Evolutionary conservation across 2,888 invertebrate species (phyloP).

Genomic region (Tetheella fluctuosa): DNA sequence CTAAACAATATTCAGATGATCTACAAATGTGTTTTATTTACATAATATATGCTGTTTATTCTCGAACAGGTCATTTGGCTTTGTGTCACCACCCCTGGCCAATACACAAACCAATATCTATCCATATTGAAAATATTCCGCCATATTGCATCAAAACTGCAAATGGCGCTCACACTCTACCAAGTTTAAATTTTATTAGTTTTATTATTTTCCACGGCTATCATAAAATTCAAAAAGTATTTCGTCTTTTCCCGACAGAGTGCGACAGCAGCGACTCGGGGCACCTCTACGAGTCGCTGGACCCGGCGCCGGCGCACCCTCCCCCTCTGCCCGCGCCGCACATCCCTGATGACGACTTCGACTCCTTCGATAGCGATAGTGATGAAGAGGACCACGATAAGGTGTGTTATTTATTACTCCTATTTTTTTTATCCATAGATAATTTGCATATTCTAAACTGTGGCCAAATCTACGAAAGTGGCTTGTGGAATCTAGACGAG

Average conservation of each 20-base stretch:
- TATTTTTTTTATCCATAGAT: background rate
- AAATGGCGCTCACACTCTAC: too few relatives aligned
- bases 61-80: background rate
- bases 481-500: too few relatives aligned
- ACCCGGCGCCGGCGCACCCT: conserved; percentile 38
- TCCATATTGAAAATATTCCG: too few relatives aligned
- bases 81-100: background rate
- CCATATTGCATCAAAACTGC: too few relatives aligned
- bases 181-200: too few relatives aligned
- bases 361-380: conserved; percentile 89
- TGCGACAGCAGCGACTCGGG: conserved; percentile 86
- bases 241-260: conserved; percentile 70
- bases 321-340: conserved; percentile 38
- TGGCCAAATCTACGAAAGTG: too few relatives aligned
- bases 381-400: conserved; percentile 82
- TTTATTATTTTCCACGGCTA: too few relatives aligned
- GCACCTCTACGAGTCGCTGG: conserved; percentile 88
- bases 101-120: too few relatives aligned
- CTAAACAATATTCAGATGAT: background rate
- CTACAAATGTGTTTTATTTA: background rate
- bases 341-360: conserved; percentile 84
- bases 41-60: background rate
- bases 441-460: too few relatives aligned
- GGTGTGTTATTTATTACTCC: conserved; percentile 44
- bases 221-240: too few relatives aligned